Conservation (phyloP, 1,140 invertebrate genomes). For the Arion vulgaris region DNA sequence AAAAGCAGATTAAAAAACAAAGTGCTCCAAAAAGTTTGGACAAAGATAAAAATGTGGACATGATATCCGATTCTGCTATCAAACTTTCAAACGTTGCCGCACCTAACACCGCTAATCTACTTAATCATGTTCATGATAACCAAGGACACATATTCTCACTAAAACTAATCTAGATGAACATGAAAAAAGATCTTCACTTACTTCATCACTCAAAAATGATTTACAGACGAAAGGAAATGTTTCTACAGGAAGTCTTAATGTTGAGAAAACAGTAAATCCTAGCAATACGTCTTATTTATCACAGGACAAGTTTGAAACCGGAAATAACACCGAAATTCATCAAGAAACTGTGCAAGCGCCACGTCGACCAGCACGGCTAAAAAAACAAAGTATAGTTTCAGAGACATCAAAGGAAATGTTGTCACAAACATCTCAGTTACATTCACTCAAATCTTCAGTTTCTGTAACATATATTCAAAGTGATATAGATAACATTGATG, state of each 20-base stretch:
- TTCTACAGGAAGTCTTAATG: background rate
- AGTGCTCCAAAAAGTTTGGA: too few relatives aligned
- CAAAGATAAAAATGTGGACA: too few relatives aligned
- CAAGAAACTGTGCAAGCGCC: background rate
- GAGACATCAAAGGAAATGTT: background rate
- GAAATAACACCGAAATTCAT: background rate
- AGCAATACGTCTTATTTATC: constrained; percentile 15
- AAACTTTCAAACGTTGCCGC: too few relatives aligned
- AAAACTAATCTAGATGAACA: background rate
- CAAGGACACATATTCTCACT: background rate
- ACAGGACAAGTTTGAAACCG: constrained; percentile 21
- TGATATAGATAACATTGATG: background rate
- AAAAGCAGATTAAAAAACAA: too few relatives aligned
- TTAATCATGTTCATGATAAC: too few relatives aligned
- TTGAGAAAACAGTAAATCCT: constrained; percentile 12
- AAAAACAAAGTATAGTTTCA: background rate
- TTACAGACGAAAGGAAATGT: background rate
- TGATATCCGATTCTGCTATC: too few relatives aligned
- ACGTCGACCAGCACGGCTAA: constrained; percentile 3
- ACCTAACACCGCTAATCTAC: too few relatives aligned
- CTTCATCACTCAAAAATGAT: background rate
- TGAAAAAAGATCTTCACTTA: background rate
- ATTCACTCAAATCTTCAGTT: background rate
- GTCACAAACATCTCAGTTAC: background rate
- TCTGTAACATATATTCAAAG: background rate